These are phyloP conservation scores for Ptilorrhoa leucosticta DNA, from an alignment of 2,113 vertebrate genomes.

Conservation along the genomic window DNA sequence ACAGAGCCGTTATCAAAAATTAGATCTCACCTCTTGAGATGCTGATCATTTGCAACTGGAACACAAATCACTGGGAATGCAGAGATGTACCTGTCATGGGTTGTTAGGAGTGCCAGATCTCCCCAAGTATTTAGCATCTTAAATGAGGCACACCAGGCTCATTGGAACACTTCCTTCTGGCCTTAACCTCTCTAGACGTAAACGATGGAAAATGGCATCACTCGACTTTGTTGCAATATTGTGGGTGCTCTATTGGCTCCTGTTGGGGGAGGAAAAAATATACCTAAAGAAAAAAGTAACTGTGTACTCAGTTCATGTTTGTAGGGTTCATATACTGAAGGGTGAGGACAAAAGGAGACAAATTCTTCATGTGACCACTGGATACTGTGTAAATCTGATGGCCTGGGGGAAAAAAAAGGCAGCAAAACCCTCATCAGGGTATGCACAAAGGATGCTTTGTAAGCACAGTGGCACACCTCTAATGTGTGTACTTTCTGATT, in stretches of 20 bases:
- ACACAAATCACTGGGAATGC: not conserved
- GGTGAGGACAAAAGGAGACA: not conserved
- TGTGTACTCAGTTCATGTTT: not conserved
- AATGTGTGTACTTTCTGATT: not conserved
- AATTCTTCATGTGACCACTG: not conserved
- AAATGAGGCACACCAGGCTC: not conserved
- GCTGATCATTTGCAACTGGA: not conserved
- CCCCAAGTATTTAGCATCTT: not conserved
- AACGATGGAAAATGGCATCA: not conserved
- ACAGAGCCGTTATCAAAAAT: not conserved
- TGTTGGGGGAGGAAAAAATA: rapidly evolving
- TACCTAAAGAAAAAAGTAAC: not conserved
- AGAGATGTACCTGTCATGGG: not conserved
- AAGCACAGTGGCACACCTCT: not conserved
- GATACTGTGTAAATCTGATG: not conserved
- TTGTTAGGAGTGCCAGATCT: not conserved
- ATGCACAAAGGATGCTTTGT: not conserved
- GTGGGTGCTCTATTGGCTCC: not conserved
- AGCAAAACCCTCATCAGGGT: not conserved
- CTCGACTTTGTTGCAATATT: not conserved
- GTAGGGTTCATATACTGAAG: not conserved
- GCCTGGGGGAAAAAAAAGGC: not conserved
- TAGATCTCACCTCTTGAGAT: not conserved
- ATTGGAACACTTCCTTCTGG: not conserved
- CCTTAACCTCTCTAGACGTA: not conserved